Base-by-base conservation (phyloP, 1,140 invertebrate species). In the Bombyx mandarina region DNA sequence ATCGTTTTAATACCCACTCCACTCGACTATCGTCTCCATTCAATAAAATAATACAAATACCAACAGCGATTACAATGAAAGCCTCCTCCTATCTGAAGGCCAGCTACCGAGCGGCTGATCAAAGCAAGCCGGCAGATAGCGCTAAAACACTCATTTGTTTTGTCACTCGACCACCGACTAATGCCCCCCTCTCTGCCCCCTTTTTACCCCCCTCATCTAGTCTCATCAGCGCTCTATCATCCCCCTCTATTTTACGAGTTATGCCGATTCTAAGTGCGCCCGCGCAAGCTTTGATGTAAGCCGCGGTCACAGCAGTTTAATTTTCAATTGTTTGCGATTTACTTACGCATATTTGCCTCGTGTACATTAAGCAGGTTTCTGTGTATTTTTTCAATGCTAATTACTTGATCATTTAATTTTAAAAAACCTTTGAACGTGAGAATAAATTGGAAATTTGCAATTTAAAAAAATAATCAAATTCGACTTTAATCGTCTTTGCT, bases 81-180 rank as follows among this genome's bases (percentile, higher is more conserved):
- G 53, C 43, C 43, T 51, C 43, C 43, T 51, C 47, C 22, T 52
- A 57, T 57, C 56, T 52, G 45, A 51, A 43, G 45, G 18, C 26
- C 55, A 58, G 80, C 71, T 80, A 78, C 76, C 65, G 76, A 74
- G 53, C 74, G 73, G 74, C 66, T 74, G 71, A 78, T 84, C 65
- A 82, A 80, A 83, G 74, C 61, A 26, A 8, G 43, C 26, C 35
- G 53, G 10, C 10, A 71, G 81, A 86, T 86, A 82, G 73, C 78
- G 73, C 70, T 84, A 82, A 86, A 84, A 84, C 75, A 84, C 77
- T 84, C 81, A 82, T 86, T 86, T 80, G 82, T 82, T 80, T 79
- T 84, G 81, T 83, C 82, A 82, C 76, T 75, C 67, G 73, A 71
- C 74, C 76, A 75, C 71, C 55, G 55, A 50, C 46, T 56, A 56